Conservation (phyloP, 2,888 invertebrate genomes). For the Bugula neritina region DNA sequence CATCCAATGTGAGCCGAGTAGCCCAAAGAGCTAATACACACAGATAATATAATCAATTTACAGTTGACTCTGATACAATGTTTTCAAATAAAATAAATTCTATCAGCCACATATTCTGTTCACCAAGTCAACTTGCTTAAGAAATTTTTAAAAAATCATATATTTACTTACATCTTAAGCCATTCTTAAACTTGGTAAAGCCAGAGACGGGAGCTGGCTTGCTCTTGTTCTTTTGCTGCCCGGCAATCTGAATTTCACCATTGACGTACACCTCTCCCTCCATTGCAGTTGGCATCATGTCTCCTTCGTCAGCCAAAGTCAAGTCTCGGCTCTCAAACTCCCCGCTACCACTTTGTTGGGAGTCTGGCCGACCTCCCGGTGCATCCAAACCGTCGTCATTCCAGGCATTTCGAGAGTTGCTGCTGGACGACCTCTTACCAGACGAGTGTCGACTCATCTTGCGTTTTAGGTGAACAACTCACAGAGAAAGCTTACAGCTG, state of each 20-base stretch:
- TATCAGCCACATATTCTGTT: too few species aligned
- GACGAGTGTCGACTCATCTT: constrained; percentile 8
- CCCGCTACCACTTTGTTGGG: constrained; percentile 7
- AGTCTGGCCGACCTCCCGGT: constrained; percentile 22
- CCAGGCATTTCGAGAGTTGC: constrained; percentile 21
- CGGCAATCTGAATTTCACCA: constrained; percentile 14
- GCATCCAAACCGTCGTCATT: constrained; percentile 27
- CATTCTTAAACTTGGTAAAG: constrained; percentile 15
- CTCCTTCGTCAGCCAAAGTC: constrained; percentile 13
- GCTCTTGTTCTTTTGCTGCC: neutral
- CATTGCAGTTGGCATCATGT: constrained; percentile 23
- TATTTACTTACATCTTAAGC: constrained; percentile 15
- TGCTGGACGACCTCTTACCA: neutral
- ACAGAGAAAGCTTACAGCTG: too few species aligned
- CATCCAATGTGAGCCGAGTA: constrained; percentile 10
- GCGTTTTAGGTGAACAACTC: too few species aligned
- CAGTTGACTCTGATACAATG: too few species aligned
- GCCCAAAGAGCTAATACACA: constrained; percentile 24
- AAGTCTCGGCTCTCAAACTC: constrained; percentile 23
- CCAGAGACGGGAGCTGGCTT: constrained; percentile 15
- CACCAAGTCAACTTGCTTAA: too few species aligned
- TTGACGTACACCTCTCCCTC: constrained; percentile 17
- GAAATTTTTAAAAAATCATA: neutral
- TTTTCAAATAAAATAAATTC: too few species aligned
- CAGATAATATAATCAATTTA: too few species aligned